A percentile compares a stretch with the other conserved stretches of the same genome.
These are phyloP conservation scores for Argya squamiceps DNA, from an alignment of 2,797 vertebrate genomes.

Conservation along the genomic window DNA sequence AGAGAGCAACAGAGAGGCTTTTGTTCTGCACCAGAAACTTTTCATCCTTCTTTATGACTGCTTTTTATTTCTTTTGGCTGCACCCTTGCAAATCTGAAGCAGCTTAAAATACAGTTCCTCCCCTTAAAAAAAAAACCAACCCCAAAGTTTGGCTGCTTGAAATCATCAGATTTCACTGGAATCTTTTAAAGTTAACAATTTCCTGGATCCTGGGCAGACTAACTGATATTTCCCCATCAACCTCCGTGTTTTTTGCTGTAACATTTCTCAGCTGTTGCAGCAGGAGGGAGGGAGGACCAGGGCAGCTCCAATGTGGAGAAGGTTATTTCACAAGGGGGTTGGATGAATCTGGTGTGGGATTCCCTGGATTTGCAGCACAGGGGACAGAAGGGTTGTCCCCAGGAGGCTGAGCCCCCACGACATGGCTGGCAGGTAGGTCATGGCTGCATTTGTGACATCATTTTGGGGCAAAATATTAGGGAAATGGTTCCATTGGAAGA, in stretches of 20 bases:
- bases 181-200: constrained; percentile 39
- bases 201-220: constrained; percentile 33
- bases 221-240: neutral
- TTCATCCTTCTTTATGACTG: neutral
- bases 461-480: neutral
- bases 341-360: neutral
- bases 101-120: constrained; percentile 30
- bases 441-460: rapidly evolving
- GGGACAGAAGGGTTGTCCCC: neutral
- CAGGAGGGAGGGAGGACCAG: neutral
- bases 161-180: constrained; percentile 12
- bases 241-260: neutral
- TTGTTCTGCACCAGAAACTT: constrained; percentile 28
- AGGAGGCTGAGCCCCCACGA: rapidly evolving
- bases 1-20: constrained; percentile 13
- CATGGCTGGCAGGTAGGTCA: neutral
- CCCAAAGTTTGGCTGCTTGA: constrained; percentile 25
- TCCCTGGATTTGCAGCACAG: neutral
- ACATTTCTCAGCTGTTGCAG: neutral
- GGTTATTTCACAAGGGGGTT: neutral
- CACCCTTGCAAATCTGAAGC: neutral
- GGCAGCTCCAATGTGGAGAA: neutral
- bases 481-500: neutral
- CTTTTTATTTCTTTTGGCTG: constrained; percentile 55
- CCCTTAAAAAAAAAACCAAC: neutral